phyloP scores from a whole-genome alignment of 1,140 invertebrate genomes.

The Globodera ellingtonae region DNA sequence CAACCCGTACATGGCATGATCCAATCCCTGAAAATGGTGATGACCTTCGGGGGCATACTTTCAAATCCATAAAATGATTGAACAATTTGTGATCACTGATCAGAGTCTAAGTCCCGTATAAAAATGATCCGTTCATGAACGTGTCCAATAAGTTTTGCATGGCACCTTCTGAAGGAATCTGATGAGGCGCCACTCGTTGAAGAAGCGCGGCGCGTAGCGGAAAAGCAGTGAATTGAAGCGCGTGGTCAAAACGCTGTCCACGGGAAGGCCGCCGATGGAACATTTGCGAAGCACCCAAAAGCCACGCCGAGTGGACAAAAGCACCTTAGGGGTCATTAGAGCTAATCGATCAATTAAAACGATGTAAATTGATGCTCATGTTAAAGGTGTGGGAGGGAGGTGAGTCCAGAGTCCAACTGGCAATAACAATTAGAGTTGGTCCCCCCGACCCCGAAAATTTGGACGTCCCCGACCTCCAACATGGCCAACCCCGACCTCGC shows the following conservation, averaged over 20 bases:
- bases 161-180: slow-evolving; percentile 1
- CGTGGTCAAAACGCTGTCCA: slow-evolving; percentile 53
- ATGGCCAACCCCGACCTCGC: slow-evolving; percentile 37
- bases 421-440: not conserved
- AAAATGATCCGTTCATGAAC: slow-evolving; percentile 44
- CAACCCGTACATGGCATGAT: slow-evolving; percentile 67
- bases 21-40: slow-evolving; percentile 58
- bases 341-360: not conserved
- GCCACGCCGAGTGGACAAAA: slow-evolving; percentile 68
- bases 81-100: slow-evolving; percentile 9
- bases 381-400: not conserved
- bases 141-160: slow-evolving; percentile 24
- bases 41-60: no score
- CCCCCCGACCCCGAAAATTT: not conserved
- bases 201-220: not conserved
- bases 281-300: slow-evolving; percentile 68
- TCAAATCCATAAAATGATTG: slow-evolving; percentile 37
- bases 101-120: slow-evolving; percentile 51
- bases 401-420: not conserved
- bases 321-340: slow-evolving; percentile 57
- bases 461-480: not conserved
- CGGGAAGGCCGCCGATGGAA: slow-evolving; percentile 61
- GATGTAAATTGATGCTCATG: not conserved
- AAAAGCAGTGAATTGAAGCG: slow-evolving; percentile 15
- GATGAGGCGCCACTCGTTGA: slow-evolving; percentile 26